Evolutionary conservation across 2,797 vertebrate genomes (phyloP).

Genomic region (Diplodus sargus): DNA sequence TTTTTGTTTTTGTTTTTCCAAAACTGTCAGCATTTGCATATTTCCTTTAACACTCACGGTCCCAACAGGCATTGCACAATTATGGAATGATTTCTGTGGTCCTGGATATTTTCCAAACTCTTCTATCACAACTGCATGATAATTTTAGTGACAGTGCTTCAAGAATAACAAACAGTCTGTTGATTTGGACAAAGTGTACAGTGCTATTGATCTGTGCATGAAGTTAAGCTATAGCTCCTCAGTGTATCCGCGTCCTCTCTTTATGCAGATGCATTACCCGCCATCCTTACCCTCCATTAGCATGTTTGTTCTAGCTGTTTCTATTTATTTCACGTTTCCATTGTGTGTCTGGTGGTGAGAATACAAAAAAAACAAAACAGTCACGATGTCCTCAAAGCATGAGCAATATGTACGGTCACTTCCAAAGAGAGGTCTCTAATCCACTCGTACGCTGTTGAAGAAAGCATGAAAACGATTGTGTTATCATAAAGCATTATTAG

Average conservation of each 20-base stretch:
- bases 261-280: slow-evolving; percentile 42
- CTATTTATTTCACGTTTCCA: slow-evolving; percentile 59
- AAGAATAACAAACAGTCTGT: slow-evolving; percentile 38
- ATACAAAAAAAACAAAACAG: slow-evolving; percentile 45
- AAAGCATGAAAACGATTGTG: slow-evolving; percentile 74
- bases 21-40: slow-evolving; percentile 37
- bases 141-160: slow-evolving; percentile 59
- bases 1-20: slow-evolving; percentile 16
- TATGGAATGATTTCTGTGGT: slow-evolving; percentile 12
- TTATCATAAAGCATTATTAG: slow-evolving; percentile 35
- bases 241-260: slow-evolving; percentile 56
- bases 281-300: slow-evolving; percentile 30
- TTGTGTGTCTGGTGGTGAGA: slow-evolving; percentile 62
- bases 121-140: slow-evolving; percentile 70
- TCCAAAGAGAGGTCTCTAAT: slow-evolving; percentile 42
- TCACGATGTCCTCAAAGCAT: slow-evolving; percentile 73
- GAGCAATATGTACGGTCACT: slow-evolving; percentile 75
- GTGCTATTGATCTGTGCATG: slow-evolving; percentile 74
- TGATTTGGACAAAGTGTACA: slow-evolving; percentile 46
- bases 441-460: slow-evolving; percentile 52
- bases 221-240: slow-evolving; percentile 51
- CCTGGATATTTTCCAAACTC: slow-evolving; percentile 31
- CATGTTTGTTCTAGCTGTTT: slow-evolving; percentile 74
- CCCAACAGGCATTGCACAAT: slow-evolving; percentile 13
- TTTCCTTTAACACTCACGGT: slow-evolving; percentile 27